Evolutionary conservation across 2,113 vertebrate genomes (phyloP).

Genomic region (Pteruthius melanotis): DNA sequence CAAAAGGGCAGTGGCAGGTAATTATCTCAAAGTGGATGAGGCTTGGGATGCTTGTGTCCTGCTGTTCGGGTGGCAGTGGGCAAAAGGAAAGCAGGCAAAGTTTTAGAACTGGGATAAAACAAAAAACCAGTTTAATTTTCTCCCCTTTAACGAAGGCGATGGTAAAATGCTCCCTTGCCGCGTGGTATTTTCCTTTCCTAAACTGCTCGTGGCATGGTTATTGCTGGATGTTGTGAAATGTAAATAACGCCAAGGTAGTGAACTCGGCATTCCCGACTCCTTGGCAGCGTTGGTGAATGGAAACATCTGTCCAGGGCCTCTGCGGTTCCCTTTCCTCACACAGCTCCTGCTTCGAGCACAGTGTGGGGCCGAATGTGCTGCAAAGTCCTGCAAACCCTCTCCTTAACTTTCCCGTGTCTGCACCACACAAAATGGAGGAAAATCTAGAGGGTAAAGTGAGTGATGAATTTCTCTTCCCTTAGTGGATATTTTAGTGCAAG

Average conservation of each 20-base stretch:
- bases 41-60: background rate
- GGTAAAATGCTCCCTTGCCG: background rate
- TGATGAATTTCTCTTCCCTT: background rate
- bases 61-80: background rate
- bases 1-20: background rate
- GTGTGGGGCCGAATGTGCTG: background rate
- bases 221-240: conserved; percentile 40
- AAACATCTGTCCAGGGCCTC: conserved; percentile 43
- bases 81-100: background rate
- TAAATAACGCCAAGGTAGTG: conserved; percentile 45
- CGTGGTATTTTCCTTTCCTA: background rate
- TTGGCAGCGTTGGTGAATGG: conserved; percentile 35
- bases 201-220: background rate
- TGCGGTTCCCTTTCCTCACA: background rate
- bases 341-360: background rate
- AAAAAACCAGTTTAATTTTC: background rate
- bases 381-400: background rate
- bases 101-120: background rate
- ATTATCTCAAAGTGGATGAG: background rate
- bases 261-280: background rate
- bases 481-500: background rate
- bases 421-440: background rate
- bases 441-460: background rate
- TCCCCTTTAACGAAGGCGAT: fast-evolving
- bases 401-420: background rate